Evolutionary conservation across 2,113 vertebrate genomes (phyloP).

Genomic region (Bubo scandiacus): DNA sequence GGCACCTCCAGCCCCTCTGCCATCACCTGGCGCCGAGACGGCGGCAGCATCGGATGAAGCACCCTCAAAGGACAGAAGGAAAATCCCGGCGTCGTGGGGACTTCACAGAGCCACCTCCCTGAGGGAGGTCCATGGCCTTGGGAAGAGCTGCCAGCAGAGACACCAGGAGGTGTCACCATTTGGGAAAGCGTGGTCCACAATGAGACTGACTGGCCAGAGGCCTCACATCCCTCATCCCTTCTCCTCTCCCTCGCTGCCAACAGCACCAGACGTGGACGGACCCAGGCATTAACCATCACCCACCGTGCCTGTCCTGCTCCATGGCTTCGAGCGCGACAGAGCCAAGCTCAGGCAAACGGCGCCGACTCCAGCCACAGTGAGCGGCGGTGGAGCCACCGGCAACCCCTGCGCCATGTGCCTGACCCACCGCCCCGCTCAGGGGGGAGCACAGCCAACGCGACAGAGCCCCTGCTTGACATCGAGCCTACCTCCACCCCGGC

Average conservation of each 20-base stretch:
- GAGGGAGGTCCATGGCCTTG: background rate
- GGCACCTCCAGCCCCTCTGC: background rate
- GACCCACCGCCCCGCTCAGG: background rate
- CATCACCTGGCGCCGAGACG: accelerated
- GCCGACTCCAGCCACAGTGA: accelerated
- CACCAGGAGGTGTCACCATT: background rate
- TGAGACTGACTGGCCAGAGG: background rate
- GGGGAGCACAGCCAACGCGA: accelerated
- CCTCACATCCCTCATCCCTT: background rate
- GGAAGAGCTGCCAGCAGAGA: background rate
- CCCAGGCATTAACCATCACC: background rate
- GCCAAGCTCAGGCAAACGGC: accelerated
- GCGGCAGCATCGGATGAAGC: background rate
- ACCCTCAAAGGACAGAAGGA: background rate
- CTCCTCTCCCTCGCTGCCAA: background rate
- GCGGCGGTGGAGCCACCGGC: accelerated
- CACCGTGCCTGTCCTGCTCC: background rate
- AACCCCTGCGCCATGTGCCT: background rate
- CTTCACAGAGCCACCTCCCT: background rate
- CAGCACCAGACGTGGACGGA: accelerated
- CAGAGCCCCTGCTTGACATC: background rate
- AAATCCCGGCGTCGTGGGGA: background rate
- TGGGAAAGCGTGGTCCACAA: background rate
- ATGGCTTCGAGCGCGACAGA: accelerated
- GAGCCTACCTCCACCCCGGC: background rate